phyloP scores from a whole-genome alignment of 2,888 invertebrate genomes.

The Antheraea assamensis region DNA sequence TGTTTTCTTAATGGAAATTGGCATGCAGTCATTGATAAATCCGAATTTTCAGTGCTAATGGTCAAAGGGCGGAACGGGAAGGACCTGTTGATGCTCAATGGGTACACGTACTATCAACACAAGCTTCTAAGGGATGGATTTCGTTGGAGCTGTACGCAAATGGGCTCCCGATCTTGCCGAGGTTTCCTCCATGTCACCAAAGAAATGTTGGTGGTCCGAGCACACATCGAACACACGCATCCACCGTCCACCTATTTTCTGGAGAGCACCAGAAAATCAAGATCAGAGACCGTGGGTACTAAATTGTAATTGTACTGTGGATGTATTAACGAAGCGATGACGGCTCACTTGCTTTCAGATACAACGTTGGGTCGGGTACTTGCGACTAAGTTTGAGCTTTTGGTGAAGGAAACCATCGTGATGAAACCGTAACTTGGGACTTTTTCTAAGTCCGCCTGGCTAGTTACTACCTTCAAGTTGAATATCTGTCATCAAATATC shows the following conservation, averaged over 20 bases:
- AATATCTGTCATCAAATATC: too few species aligned
- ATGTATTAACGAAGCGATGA: too few species aligned
- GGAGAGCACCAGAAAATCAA: slow-evolving; percentile 46
- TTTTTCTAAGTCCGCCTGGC: too few species aligned
- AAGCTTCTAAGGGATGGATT: slow-evolving; percentile 69
- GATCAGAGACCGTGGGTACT: slow-evolving; percentile 16
- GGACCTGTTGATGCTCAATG: slow-evolving; percentile 68
- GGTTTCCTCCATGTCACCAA: slow-evolving; percentile 72
- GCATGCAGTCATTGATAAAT: slow-evolving; percentile 27
- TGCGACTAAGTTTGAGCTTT: too few species aligned
- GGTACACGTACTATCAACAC: slow-evolving; percentile 76
- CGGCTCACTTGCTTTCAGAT: too few species aligned
- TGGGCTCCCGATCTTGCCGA: slow-evolving; percentile 75
- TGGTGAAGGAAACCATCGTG: too few species aligned
- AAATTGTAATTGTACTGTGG: neutral
- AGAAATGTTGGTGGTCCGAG: slow-evolving; percentile 68
- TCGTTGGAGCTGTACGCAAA: slow-evolving; percentile 77
- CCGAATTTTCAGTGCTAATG: slow-evolving; percentile 64
- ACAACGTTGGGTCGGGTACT: too few species aligned
- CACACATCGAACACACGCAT: slow-evolving; percentile 69
- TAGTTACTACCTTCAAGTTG: too few species aligned
- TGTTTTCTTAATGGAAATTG: neutral
- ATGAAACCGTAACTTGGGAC: too few species aligned
- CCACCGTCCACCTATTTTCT: slow-evolving; percentile 66
- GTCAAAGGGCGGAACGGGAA: slow-evolving; percentile 74